phyloP scores from a whole-genome alignment of 2,888 invertebrate genomes.

The Chrysodeixis includens region DNA sequence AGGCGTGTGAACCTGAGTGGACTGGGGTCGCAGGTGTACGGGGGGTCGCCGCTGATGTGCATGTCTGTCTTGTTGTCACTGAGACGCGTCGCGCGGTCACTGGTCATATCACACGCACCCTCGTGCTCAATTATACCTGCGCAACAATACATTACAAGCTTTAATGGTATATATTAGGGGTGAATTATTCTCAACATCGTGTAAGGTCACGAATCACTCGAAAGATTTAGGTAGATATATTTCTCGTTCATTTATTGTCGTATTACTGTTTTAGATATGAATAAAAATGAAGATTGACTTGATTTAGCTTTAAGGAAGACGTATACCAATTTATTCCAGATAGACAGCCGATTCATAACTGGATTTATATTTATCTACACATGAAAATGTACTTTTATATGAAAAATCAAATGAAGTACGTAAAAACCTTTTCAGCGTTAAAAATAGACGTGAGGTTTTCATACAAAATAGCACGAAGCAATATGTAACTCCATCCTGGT shows the following conservation, averaged over 20 bases:
- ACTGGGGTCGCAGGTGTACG: constrained; percentile 86
- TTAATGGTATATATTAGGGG: not conserved
- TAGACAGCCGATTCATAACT: too few species aligned
- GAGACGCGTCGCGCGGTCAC: constrained; percentile 77
- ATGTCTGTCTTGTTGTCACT: constrained; percentile 77
- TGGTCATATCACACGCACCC: constrained; percentile 83
- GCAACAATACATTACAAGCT: constrained; percentile 7
- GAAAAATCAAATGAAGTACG: too few species aligned
- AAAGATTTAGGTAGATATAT: too few species aligned
- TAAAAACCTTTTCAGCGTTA: not conserved
- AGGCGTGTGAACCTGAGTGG: constrained; percentile 75
- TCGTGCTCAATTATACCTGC: constrained; percentile 82
- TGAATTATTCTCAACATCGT: too few species aligned
- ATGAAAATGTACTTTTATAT: too few species aligned
- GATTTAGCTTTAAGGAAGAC: too few species aligned
- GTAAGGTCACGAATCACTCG: too few species aligned
- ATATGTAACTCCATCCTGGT: not conserved
- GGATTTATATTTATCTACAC: too few species aligned
- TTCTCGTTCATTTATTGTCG: too few species aligned
- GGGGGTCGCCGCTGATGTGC: constrained; percentile 85
- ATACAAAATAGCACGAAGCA: not conserved
- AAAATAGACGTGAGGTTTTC: not conserved
- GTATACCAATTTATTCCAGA: too few species aligned
- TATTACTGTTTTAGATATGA: too few species aligned
- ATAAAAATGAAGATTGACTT: too few species aligned